phyloP scores from a whole-genome alignment of 2,888 invertebrate genomes.

The Athripsodes cinereus region DNA sequence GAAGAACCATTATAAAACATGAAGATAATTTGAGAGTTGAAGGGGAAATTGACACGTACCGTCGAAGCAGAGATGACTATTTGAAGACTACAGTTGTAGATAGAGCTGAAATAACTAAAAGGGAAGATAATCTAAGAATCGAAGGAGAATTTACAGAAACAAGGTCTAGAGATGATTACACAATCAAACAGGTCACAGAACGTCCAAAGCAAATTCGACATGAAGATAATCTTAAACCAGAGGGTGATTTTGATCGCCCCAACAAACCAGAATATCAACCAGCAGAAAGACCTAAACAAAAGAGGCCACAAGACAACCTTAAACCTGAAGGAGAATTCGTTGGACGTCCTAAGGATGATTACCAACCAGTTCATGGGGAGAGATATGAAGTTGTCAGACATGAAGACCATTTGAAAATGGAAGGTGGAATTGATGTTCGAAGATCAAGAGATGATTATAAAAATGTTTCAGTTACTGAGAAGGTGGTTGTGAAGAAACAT shows the following conservation, averaged over 20 bases:
- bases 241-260: conserved; percentile 52
- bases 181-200: conserved; percentile 39
- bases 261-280: conserved; percentile 41
- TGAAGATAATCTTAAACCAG: conserved; percentile 51
- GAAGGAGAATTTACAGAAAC: conserved; percentile 52
- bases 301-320: conserved; percentile 52
- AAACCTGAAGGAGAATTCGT: conserved; percentile 51
- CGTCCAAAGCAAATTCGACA: conserved; percentile 53
- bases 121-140: conserved; percentile 48
- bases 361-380: conserved; percentile 49
- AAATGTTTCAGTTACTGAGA: conserved; percentile 49
- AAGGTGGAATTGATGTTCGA: conserved; percentile 53
- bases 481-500: conserved; percentile 46
- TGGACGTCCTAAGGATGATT: conserved; percentile 29
- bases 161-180: conserved; percentile 47
- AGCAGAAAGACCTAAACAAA: conserved; percentile 43
- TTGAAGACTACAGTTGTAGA: conserved; percentile 37
- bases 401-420: conserved; percentile 64
- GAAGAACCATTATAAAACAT: conserved; percentile 41
- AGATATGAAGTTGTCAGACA: conserved; percentile 54
- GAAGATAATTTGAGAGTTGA: conserved; percentile 53
- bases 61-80: conserved; percentile 41
- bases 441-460: conserved; percentile 53
- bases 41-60: conserved; percentile 46
- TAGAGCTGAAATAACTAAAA: conserved; percentile 56